phyloP scores from a whole-genome alignment of 2,888 invertebrate species.

The Lithosia quadra region DNA sequence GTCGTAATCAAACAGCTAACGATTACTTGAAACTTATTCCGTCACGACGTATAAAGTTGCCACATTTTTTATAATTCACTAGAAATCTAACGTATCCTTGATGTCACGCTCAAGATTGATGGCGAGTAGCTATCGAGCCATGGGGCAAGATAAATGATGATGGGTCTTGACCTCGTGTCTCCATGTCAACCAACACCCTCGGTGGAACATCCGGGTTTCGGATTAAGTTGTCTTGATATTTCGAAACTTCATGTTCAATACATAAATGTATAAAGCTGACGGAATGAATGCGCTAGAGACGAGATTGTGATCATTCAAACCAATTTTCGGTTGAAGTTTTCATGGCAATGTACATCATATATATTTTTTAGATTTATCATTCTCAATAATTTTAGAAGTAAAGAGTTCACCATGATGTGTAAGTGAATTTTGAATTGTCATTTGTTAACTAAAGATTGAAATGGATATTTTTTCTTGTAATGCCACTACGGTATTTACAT shows the following conservation, averaged over 20 bases:
- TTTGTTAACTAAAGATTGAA: no score
- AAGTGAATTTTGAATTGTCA: no score
- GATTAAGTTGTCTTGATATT: background rate
- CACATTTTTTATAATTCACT: constrained; percentile 14
- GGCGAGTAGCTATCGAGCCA: constrained; percentile 22
- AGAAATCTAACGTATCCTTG: constrained; percentile 16
- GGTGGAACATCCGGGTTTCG: constrained; percentile 16
- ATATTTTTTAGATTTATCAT: no score
- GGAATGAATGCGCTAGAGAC: no score
- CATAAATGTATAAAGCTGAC: no score
- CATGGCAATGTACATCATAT: no score
- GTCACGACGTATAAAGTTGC: background rate
- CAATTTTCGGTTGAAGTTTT: no score
- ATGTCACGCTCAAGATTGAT: constrained; percentile 23
- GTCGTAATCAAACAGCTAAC: constrained; percentile 31
- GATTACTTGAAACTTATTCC: background rate
- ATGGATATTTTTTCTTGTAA: no score
- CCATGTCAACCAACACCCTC: constrained; percentile 33
- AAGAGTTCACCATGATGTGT: no score
- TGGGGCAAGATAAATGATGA: constrained; percentile 38
- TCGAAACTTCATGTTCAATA: background rate
- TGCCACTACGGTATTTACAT: no score
- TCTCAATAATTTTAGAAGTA: no score
- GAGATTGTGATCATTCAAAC: background rate
- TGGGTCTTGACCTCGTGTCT: constrained; percentile 36